Evolutionary conservation across 2,888 invertebrate species (phyloP).

Genomic region (Eristalinus aeneus): DNA sequence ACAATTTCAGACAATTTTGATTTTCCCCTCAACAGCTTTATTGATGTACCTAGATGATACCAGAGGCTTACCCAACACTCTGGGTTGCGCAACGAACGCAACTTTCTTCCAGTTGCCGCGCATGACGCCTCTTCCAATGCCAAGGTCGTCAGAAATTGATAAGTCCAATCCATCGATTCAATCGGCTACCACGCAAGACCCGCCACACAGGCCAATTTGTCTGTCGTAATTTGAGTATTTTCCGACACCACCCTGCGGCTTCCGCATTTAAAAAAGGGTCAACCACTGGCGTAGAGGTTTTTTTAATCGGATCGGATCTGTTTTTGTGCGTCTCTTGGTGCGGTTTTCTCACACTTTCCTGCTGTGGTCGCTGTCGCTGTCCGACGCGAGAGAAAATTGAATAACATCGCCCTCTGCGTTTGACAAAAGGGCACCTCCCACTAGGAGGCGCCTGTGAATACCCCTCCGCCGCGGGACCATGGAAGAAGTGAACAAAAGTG

Average conservation of each 20-base stretch:
- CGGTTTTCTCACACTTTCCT: not conserved
- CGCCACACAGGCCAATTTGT: conserved; percentile 2
- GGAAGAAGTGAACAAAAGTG: not conserved
- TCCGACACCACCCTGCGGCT: not conserved
- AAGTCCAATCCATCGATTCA: not conserved
- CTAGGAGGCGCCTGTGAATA: not conserved
- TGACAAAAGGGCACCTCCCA: not conserved
- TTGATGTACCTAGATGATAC: not conserved
- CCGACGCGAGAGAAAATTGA: not conserved
- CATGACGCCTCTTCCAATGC: not conserved
- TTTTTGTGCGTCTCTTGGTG: not conserved
- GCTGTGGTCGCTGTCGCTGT: too few species aligned
- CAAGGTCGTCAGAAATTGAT: not conserved
- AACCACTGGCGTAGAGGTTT: not conserved
- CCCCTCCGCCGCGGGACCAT: not conserved
- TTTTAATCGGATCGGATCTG: not conserved
- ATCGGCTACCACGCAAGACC: not conserved
- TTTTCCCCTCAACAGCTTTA: not conserved
- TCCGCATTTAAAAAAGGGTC: conserved; percentile 7
- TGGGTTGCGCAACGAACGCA: not conserved
- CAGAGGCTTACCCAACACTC: not conserved
- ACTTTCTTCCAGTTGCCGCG: not conserved
- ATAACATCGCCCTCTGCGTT: not conserved
- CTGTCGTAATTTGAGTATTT: conserved; percentile 5
- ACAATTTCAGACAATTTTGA: not conserved